Percentiles rank a stretch among this genome's conserved stretches.
These are phyloP conservation scores for Campoplex nolae DNA, from an alignment of 2,888 invertebrate species.

Conservation along the genomic window DNA sequence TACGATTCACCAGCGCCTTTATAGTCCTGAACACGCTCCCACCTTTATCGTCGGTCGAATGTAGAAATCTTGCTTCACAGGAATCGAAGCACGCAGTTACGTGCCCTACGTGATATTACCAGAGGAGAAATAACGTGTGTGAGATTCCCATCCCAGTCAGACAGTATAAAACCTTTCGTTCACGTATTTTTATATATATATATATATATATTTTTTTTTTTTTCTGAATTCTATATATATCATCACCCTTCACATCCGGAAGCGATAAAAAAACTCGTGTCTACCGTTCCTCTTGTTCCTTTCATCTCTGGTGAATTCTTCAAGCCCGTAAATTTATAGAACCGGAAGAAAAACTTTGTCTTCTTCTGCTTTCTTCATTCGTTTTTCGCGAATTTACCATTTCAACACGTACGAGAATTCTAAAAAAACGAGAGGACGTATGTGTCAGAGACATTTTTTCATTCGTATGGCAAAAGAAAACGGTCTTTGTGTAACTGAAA, in stretches of 20 bases:
- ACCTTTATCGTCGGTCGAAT: constrained; percentile 20
- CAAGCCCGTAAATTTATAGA: constrained; percentile 18
- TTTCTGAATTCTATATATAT: background rate
- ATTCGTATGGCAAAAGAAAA: background rate
- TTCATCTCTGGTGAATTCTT: constrained; percentile 14
- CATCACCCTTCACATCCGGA: constrained; percentile 22
- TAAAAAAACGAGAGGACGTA: constrained; percentile 13
- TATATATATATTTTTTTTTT: background rate
- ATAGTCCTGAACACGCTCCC: constrained; percentile 27
- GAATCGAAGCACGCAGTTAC: constrained; percentile 55
- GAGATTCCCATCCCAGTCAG: constrained; percentile 8
- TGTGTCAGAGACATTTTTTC: constrained; percentile 4
- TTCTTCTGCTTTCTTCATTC: background rate
- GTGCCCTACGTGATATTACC: constrained; percentile 32
- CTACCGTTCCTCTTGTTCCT: constrained; percentile 4
- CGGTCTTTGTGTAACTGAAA: constrained; percentile 15
- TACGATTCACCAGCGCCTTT: constrained; percentile 54
- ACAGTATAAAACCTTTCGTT: constrained; percentile 42
- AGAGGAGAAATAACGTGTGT: constrained; percentile 15
- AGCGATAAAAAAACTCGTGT: constrained; percentile 11
- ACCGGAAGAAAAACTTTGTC: constrained; percentile 20
- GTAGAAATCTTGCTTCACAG: constrained; percentile 3
- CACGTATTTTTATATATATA: background rate
- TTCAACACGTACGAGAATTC: constrained; percentile 1
- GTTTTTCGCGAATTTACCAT: background rate